These are phyloP conservation scores for Agonopterix alstromeriana DNA, from an alignment of 2,888 invertebrate species.

Conservation along the genomic window DNA sequence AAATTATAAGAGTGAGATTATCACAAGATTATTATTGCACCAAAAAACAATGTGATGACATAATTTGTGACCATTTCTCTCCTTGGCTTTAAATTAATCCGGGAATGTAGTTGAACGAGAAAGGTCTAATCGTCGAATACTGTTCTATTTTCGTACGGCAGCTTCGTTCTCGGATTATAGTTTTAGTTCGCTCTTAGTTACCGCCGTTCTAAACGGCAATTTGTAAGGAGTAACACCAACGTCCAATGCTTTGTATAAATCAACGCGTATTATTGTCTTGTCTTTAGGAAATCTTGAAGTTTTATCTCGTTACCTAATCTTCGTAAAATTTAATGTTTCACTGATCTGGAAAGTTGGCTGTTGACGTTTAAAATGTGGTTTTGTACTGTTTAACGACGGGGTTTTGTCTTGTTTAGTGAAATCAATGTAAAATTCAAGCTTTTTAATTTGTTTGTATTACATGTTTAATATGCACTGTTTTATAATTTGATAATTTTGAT, in stretches of 20 bases:
- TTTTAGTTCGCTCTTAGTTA: constrained; percentile 54
- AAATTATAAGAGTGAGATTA: too few species aligned
- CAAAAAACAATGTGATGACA: not conserved
- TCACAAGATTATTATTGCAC: not conserved
- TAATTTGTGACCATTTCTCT: not conserved
- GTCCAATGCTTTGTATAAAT: constrained; percentile 51
- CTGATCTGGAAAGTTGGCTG: constrained; percentile 14
- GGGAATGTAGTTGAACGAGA: too few species aligned
- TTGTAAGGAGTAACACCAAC: constrained; percentile 70
- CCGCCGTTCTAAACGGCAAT: constrained; percentile 52
- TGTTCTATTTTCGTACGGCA: too few species aligned
- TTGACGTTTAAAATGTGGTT: constrained; percentile 25
- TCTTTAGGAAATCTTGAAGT: constrained; percentile 34
- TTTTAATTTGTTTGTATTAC: constrained; percentile 44
- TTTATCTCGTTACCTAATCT: constrained; percentile 32
- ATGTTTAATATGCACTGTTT: constrained; percentile 58
- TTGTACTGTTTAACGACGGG: constrained; percentile 14
- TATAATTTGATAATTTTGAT: constrained; percentile 52
- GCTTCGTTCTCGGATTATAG: constrained; percentile 18
- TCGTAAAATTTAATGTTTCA: constrained; percentile 24
- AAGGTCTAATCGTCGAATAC: too few species aligned
- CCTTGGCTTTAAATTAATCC: not conserved
- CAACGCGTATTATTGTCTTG: constrained; percentile 32
- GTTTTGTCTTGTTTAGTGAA: constrained; percentile 14
- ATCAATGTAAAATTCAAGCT: constrained; percentile 30